Base-by-base conservation (phyloP, 37 sponge, comb jelly and placozoan species). In the Lycopodina hypogea region DNA sequence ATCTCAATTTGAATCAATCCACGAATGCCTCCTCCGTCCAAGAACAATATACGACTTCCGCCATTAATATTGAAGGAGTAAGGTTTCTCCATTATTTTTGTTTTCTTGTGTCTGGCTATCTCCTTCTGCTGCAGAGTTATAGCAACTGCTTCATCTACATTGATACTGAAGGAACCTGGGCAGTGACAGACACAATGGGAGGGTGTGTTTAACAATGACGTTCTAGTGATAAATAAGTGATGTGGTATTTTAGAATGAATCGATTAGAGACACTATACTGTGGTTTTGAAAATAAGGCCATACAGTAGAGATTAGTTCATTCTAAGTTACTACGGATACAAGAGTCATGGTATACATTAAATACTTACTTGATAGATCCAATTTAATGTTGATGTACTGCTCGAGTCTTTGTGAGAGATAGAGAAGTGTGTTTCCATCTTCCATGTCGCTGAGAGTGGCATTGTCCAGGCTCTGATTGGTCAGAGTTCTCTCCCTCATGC, bases 1-100 rank as follows among this genome's bases (percentile, higher is more conserved):
- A 88, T 53, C 40, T 88, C 84, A 19, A 88, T 83, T 68, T 83
- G 79, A 29, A 88, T 79, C 23, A 88, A 75, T 24, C 89, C 89
- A 35, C 76, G 78, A 29, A 88, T 82, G 19, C 89, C 84, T 68
- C 89, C 89, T 18, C 89, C 89, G 68, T 88, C 89, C 12, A 88
- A 84, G 38, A 66, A 83, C 45, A 88, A 68, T 0, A 88, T 69
- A 3, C 89, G 66, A 32, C 74, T 78, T 0, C 89, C 89, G 3
- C 34, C 39, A 35, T 38, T 70, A 15, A 70, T 38, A 23, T 41
- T 40, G 70, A 70, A 70, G 18, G 45, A 42, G 23, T 40, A 70
- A 24, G 70, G 70, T 9, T 4, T 70, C 42, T 30, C 30, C 23
- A 18, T 17, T 3, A 1, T 17, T 15, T 15, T 28, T 6, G 74